Conservation (phyloP, 2,888 invertebrate genomes). For the Caradrina clavipalpis region DNA sequence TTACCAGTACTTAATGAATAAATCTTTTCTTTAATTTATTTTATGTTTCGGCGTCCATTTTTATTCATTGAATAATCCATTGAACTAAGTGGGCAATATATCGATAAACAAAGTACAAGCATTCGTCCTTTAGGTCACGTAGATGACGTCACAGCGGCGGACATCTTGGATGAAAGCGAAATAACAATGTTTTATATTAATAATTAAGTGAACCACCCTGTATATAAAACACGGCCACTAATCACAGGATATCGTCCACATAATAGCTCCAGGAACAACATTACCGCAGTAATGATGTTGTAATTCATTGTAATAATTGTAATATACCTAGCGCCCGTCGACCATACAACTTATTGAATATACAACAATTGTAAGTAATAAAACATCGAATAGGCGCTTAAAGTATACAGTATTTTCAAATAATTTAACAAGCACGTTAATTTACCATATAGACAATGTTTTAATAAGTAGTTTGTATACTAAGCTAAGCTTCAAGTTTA, state of each 20-base stretch:
- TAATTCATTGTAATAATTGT: slow-evolving; percentile 69
- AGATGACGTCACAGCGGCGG: slow-evolving; percentile 37
- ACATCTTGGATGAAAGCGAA: slow-evolving; percentile 31
- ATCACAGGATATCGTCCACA: slow-evolving; percentile 54
- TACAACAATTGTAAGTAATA: slow-evolving; percentile 23
- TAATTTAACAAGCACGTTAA: not conserved
- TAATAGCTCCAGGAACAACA: slow-evolving; percentile 66
- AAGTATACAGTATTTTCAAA: slow-evolving; percentile 8
- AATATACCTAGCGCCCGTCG: slow-evolving; percentile 35
- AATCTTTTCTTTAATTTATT: slow-evolving; percentile 48
- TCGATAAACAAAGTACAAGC: slow-evolving; percentile 38
- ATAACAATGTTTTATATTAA: slow-evolving; percentile 18
- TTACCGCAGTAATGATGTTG: slow-evolving; percentile 69
- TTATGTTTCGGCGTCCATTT: slow-evolving; percentile 41
- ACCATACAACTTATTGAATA: slow-evolving; percentile 46
- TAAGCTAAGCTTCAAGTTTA: not conserved
- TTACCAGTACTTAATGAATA: slow-evolving; percentile 33
- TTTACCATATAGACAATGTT: slow-evolving; percentile 26
- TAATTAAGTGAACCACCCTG: slow-evolving; percentile 56
- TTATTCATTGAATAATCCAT: slow-evolving; percentile 45
- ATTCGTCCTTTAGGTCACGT: slow-evolving; percentile 18
- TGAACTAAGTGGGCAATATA: slow-evolving; percentile 45
- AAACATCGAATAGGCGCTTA: slow-evolving; percentile 22
- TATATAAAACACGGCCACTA: slow-evolving; percentile 57
- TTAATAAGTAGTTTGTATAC: slow-evolving; percentile 17